phyloP scores from a whole-genome alignment of 1,140 invertebrate genomes.

The Melipona quadrifasciata region DNA sequence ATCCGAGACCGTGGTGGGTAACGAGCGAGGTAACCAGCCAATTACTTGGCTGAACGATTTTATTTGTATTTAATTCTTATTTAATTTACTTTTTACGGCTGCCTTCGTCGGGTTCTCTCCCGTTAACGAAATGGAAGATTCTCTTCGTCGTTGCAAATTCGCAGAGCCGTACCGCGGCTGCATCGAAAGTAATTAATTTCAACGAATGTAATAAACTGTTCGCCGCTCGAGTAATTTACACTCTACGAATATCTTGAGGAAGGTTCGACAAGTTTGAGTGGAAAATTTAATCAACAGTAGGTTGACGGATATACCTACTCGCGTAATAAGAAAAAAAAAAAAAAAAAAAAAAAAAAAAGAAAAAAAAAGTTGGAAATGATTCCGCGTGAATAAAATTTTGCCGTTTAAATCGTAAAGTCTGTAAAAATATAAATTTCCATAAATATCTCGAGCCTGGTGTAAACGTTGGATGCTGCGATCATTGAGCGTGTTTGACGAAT shows the following conservation, averaged over 20 bases:
- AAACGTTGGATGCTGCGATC: too few species aligned
- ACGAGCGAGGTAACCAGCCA: conserved; percentile 72
- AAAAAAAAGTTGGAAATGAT: too few species aligned
- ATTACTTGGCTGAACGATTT: conserved; percentile 81
- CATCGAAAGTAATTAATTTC: conserved; percentile 35
- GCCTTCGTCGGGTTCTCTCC: conserved; percentile 51
- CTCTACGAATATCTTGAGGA: background rate
- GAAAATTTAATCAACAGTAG: background rate
- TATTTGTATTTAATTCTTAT: conserved; percentile 82
- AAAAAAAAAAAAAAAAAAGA: too few species aligned
- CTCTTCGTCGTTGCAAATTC: conserved; percentile 61
- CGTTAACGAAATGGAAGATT: conserved; percentile 76
- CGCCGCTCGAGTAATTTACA: background rate
- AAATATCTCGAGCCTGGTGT: too few species aligned
- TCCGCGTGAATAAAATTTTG: too few species aligned
- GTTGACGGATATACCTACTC: too few species aligned
- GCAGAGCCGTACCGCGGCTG: conserved; percentile 2
- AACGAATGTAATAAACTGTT: conserved; percentile 10
- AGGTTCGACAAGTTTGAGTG: background rate
- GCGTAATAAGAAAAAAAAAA: too few species aligned
- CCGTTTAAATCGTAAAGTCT: too few species aligned
- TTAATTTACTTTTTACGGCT: conserved; percentile 81
- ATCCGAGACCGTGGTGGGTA: conserved; percentile 61
- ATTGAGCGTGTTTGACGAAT: background rate
- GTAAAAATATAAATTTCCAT: too few species aligned